Conservation (phyloP, 30 jellyfish, hydroid and myxozoan genomes). For the Aurelia aurita complex sp. Pacific region DNA sequence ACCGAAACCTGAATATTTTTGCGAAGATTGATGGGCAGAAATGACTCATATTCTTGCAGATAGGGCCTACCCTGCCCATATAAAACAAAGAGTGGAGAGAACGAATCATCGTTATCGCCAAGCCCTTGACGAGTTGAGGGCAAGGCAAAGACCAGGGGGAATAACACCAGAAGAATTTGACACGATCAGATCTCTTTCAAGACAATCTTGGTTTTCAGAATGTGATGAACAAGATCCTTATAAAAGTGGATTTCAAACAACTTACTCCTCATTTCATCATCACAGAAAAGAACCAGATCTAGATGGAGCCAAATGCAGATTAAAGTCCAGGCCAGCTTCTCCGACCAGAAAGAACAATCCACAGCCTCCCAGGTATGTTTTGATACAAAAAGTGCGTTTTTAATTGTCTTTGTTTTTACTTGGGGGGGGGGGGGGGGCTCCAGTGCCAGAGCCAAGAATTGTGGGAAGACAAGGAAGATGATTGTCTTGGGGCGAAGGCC, state of each 20-base stretch:
- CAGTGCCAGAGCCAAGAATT: no score
- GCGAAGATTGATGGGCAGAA: not conserved
- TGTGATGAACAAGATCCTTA: conserved; percentile 60
- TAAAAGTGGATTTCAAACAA: conserved; percentile 48
- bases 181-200: conserved; percentile 50
- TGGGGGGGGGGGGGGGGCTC: no score
- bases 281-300: conserved; percentile 18
- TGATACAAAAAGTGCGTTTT: no score
- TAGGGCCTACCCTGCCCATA: conserved; percentile 19
- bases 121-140: conserved; percentile 51
- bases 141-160: conserved; percentile 48
- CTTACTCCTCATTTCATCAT: conserved; percentile 58
- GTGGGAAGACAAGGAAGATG: no score
- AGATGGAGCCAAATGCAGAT: conserved; percentile 43
- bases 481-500: no score
- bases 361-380: conserved; percentile 64
- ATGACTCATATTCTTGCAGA: conserved; percentile 58
- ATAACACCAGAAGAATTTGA: conserved; percentile 66
- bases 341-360: conserved; percentile 72
- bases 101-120: conserved; percentile 21
- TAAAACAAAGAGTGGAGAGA: conserved; percentile 38
- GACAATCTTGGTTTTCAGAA: conserved; percentile 73
- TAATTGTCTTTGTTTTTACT: no score
- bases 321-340: conserved; percentile 70
- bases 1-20: no score